These are phyloP conservation scores for Theocolax elegans DNA, from an alignment of 1,140 invertebrate genomes.

Conservation along the genomic window DNA sequence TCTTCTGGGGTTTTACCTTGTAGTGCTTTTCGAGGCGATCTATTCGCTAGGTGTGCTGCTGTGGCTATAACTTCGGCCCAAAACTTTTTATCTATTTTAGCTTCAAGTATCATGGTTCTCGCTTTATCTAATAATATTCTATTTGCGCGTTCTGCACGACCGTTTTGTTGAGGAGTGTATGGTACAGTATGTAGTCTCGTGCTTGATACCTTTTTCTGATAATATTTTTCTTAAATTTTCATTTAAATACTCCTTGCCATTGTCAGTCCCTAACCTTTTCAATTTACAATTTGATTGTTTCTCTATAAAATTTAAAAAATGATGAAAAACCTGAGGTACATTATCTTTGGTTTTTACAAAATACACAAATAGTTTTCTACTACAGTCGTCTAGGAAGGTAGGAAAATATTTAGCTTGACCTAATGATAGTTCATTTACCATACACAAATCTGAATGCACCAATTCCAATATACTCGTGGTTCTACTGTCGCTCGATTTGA, in stretches of 20 bases:
- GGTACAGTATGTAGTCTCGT: slow-evolving; percentile 52
- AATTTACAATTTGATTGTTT: slow-evolving; percentile 52
- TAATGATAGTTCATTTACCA: slow-evolving; percentile 44
- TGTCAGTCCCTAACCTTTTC: slow-evolving; percentile 54
- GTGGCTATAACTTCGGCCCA: too few relatives aligned
- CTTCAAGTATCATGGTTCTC: not conserved
- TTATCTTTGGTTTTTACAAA: slow-evolving; percentile 55
- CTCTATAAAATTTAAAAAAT: slow-evolving; percentile 53
- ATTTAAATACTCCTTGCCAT: slow-evolving; percentile 56
- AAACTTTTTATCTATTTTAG: not conserved
- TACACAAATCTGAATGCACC: slow-evolving; percentile 52
- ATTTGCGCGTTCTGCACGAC: too few relatives aligned
- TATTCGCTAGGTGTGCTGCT: not conserved
- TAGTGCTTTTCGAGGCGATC: not conserved
- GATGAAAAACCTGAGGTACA: slow-evolving; percentile 50
- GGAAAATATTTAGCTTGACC: slow-evolving; percentile 52
- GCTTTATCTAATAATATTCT: not conserved
- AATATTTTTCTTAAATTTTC: slow-evolving; percentile 48
- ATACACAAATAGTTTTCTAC: slow-evolving; percentile 50
- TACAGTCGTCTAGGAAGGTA: slow-evolving; percentile 56
- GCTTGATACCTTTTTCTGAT: slow-evolving; percentile 50
- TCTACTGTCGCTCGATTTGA: slow-evolving; percentile 19
- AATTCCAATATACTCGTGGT: slow-evolving; percentile 42
- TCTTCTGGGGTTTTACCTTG: not conserved
- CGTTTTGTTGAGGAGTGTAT: too few relatives aligned